These are phyloP conservation scores for Damaliscus lunatus DNA, from an alignment of 2,113 vertebrate genomes.

Conservation along the genomic window DNA sequence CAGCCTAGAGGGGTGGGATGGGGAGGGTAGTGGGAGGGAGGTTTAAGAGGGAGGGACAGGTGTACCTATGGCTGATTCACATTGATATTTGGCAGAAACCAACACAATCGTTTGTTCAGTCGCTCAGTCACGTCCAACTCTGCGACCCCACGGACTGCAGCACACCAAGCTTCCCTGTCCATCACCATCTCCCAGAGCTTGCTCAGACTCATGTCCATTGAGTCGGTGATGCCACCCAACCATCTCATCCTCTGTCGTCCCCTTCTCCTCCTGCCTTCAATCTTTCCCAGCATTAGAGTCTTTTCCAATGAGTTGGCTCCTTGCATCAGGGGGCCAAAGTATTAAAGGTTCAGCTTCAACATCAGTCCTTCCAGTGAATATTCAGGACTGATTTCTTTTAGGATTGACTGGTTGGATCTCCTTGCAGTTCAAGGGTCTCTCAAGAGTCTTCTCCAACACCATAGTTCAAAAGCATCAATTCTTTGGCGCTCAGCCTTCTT, in stretches of 20 bases:
- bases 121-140: accelerated
- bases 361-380: neutral
- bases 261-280: neutral
- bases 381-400: neutral
- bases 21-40: neutral
- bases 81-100: neutral
- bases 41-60: neutral
- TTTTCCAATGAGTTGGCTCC: neutral
- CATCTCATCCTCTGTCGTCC: neutral
- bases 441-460: neutral
- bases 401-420: neutral
- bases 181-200: neutral
- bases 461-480: neutral
- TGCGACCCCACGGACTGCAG: neutral
- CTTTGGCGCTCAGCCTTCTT: neutral
- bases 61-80: neutral
- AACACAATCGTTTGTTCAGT: neutral
- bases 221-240: neutral
- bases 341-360: neutral
- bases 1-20: neutral
- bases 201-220: neutral
- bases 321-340: neutral
- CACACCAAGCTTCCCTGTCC: neutral
- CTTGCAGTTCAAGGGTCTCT: neutral
- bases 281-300: neutral